phyloP scores from a whole-genome alignment of 2,888 invertebrate species.

The Eurytoma californica region DNA sequence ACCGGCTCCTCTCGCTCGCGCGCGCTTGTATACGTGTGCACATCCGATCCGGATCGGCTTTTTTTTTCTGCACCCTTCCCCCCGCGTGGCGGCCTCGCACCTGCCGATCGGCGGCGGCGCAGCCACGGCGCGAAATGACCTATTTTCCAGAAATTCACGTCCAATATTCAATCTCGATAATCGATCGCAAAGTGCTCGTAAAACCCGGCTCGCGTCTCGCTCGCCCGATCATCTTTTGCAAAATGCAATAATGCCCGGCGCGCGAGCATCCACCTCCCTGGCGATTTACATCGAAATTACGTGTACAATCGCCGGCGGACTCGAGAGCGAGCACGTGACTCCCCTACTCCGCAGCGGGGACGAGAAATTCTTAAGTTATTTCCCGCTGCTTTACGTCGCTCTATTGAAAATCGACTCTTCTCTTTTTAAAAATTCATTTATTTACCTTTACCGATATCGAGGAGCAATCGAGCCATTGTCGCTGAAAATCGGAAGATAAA shows the following conservation, averaged over 20 bases:
- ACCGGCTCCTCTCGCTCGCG: not conserved
- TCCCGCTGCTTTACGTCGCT: no score
- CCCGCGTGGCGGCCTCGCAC: conserved; percentile 12
- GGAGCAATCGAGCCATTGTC: no score
- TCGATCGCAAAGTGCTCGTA: conserved; percentile 54
- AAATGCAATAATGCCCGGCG: conserved; percentile 46
- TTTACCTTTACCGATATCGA: no score
- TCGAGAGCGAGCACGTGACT: not conserved
- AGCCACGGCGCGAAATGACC: conserved; percentile 46
- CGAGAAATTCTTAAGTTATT: not conserved
- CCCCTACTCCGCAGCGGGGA: no score
- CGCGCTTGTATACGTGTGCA: not conserved
- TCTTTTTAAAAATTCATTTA: no score
- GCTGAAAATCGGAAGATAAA: no score
- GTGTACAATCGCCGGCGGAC: not conserved
- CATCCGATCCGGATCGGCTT: not conserved
- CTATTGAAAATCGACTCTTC: no score
- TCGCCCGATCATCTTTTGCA: conserved; percentile 37
- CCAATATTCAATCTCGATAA: conserved; percentile 56
- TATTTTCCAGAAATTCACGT: conserved; percentile 55
- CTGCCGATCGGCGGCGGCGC: conserved; percentile 1
- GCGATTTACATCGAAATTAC: conserved; percentile 50
- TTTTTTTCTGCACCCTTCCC: not conserved
- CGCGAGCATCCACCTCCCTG: not conserved
- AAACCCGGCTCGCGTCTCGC: conserved; percentile 10